Evolutionary conservation across 2,888 invertebrate genomes (phyloP).

Genomic region (Idaea straminata): DNA sequence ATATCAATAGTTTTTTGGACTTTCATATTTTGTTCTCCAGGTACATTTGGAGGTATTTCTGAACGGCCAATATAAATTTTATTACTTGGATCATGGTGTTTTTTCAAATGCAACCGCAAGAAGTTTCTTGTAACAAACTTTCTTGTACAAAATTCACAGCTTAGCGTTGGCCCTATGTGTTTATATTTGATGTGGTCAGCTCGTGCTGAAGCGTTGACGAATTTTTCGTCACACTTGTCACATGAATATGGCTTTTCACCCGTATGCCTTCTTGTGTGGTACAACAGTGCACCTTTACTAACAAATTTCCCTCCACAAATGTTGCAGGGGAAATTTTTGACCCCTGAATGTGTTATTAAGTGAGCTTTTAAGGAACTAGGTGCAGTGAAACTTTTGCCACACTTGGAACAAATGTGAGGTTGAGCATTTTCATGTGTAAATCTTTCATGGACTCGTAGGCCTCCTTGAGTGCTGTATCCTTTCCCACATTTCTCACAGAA

Average conservation of each 20-base stretch:
- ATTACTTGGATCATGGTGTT: slow-evolving; percentile 63
- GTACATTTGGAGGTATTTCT: slow-evolving; percentile 51
- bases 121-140: slow-evolving; percentile 69
- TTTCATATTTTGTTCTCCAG: slow-evolving; percentile 55
- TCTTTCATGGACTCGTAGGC: slow-evolving; percentile 61
- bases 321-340: slow-evolving; percentile 64
- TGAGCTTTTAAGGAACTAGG: slow-evolving; percentile 66
- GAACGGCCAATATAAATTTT: slow-evolving; percentile 56
- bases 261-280: slow-evolving; percentile 67
- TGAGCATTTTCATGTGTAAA: slow-evolving; percentile 66
- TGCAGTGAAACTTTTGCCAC: slow-evolving; percentile 68
- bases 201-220: slow-evolving; percentile 69
- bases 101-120: slow-evolving; percentile 59
- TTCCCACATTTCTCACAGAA: slow-evolving; percentile 62
- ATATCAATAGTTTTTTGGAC: slow-evolving; percentile 7
- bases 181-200: slow-evolving; percentile 70
- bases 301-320: slow-evolving; percentile 62
- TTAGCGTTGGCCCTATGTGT: slow-evolving; percentile 62
- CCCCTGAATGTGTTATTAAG: slow-evolving; percentile 67
- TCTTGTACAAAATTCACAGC: slow-evolving; percentile 62
- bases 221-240: slow-evolving; percentile 57
- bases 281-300: slow-evolving; percentile 66
- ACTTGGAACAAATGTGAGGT: slow-evolving; percentile 59
- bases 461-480: slow-evolving; percentile 63
- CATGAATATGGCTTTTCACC: slow-evolving; percentile 71